Evolutionary conservation across 92 coral and sea anemone species (phyloP).

Genomic region (Meandrina meandrites): DNA sequence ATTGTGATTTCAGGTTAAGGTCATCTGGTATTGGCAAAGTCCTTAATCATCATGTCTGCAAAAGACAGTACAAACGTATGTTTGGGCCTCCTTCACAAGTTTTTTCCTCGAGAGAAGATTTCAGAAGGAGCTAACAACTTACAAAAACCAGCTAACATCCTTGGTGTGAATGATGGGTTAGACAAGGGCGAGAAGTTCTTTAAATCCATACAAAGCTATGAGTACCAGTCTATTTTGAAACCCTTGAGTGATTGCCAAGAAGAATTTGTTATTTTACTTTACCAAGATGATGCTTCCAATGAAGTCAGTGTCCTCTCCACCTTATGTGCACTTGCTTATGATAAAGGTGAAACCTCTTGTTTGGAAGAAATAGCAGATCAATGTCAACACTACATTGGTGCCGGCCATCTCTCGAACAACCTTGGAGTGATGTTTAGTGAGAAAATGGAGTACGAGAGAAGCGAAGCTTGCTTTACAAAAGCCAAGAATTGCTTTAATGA

Average conservation of each 20-base stretch:
- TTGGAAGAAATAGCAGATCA: no score
- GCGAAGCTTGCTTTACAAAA: not conserved
- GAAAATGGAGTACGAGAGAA: not conserved
- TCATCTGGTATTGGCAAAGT: not conserved
- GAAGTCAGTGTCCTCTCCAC: not conserved
- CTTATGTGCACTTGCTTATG: no score
- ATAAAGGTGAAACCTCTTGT: no score
- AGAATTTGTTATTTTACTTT: not conserved
- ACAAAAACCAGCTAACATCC: no score
- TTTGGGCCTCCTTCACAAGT: not conserved
- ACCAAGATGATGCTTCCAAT: not conserved
- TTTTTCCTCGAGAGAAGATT: no score
- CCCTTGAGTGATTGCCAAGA: not conserved
- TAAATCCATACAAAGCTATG: no score
- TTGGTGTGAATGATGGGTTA: no score
- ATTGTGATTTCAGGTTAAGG: not conserved
- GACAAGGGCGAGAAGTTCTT: no score
- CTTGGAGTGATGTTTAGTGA: slow-evolving; percentile 26
- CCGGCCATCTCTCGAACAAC: not conserved
- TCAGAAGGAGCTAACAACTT: no score
- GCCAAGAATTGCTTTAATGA: slow-evolving; percentile 17
- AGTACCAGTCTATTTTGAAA: not conserved
- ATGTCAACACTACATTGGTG: not conserved
- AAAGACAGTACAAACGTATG: not conserved
- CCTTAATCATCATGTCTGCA: not conserved